Percentiles rank a stretch among this genome's conserved stretches.
phyloP scores from a whole-genome alignment of 1,140 invertebrate genomes.

The Drosophila sp. region DNA sequence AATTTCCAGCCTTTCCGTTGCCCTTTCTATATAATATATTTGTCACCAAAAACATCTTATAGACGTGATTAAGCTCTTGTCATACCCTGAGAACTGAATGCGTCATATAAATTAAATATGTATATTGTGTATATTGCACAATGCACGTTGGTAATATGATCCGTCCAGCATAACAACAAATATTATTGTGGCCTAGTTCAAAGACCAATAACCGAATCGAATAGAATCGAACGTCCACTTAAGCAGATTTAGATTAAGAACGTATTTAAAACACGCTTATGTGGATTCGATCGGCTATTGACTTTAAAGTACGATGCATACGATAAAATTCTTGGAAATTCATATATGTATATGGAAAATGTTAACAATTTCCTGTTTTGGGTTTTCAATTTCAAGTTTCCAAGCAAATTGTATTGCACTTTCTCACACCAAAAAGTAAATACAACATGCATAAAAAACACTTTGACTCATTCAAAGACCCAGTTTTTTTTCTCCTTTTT shows the following conservation, averaged over 20 bases:
- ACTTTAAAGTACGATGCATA: slow-evolving; percentile 40
- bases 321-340: slow-evolving; percentile 58
- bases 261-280: slow-evolving; percentile 33
- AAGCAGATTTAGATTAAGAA: slow-evolving; percentile 30
- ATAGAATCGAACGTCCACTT: slow-evolving; percentile 20
- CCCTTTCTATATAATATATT: too few species aligned
- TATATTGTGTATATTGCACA: slow-evolving; percentile 2
- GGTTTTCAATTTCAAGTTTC: slow-evolving; percentile 62
- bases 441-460: neutral
- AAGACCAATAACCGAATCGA: slow-evolving; percentile 45
- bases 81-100: slow-evolving; percentile 2
- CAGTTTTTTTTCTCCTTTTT: slow-evolving; percentile 1
- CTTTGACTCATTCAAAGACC: slow-evolving; percentile 6
- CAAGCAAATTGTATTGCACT: slow-evolving; percentile 52
- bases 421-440: slow-evolving; percentile 65
- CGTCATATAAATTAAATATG: slow-evolving; percentile 1
- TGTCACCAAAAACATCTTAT: neutral
- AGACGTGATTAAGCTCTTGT: neutral
- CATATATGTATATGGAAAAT: slow-evolving; percentile 29
- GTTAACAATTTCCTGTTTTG: slow-evolving; percentile 77
- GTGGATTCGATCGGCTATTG: slow-evolving; percentile 55
- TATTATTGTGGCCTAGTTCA: slow-evolving; percentile 32
- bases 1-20: too few species aligned
- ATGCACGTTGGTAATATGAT: neutral
- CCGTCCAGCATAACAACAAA: too few species aligned